Conservation (phyloP, 2,797 vertebrate species). For the Lepilemur septentrionalis region DNA sequence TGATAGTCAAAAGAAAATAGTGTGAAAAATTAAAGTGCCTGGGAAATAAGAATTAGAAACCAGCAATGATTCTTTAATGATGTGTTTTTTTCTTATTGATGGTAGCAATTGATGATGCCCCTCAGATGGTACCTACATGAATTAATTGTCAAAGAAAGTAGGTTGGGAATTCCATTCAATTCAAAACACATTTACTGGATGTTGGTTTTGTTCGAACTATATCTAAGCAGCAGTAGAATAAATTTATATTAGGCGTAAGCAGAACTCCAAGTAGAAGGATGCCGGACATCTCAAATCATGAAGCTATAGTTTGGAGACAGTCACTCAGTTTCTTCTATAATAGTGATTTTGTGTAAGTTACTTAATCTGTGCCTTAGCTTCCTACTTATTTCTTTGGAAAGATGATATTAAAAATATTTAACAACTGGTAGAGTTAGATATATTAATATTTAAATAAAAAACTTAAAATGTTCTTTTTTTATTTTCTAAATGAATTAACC, state of each 20-base stretch:
- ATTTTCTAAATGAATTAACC: neutral
- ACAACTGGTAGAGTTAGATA: neutral
- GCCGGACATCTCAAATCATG: neutral
- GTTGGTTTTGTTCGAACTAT: conserved; percentile 24
- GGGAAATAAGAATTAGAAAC: neutral
- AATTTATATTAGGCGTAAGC: neutral
- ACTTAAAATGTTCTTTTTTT: neutral
- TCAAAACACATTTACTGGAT: neutral
- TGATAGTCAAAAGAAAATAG: conserved; percentile 1
- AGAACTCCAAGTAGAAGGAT: neutral
- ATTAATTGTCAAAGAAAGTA: conserved; percentile 27
- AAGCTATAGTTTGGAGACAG: neutral
- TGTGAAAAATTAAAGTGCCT: conserved; percentile 10
- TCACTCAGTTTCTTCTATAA: neutral
- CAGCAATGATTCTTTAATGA: neutral
- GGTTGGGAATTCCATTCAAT: neutral
- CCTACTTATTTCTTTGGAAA: neutral
- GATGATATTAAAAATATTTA: neutral
- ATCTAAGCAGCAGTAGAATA: neutral
- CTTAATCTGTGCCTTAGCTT: neutral
- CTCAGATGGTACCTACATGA: neutral
- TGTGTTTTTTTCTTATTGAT: neutral
- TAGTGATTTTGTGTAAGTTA: neutral
- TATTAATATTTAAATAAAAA: neutral
- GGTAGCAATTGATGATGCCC: neutral